Conservation (phyloP, 1,140 invertebrate species). For the Drosophila suzukii region DNA sequence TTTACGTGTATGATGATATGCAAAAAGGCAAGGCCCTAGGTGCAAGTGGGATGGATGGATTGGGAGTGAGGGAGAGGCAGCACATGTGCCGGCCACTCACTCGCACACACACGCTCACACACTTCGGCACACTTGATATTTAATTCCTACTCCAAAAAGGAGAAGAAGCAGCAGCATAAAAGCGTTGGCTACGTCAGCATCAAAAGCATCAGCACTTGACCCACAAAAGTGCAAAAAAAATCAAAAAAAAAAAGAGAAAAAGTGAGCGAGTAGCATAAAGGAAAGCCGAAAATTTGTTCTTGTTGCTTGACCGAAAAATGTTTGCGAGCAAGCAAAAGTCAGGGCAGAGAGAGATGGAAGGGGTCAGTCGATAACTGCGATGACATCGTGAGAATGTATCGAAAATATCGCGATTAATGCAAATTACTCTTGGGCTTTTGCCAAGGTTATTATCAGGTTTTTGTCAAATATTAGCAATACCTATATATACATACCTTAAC, state of each 20-base stretch:
- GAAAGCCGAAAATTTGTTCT: conserved; percentile 36
- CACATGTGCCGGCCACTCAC: conserved; percentile 52
- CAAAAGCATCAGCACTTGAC: conserved; percentile 74
- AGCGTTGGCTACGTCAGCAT: conserved; percentile 70
- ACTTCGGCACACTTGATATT: conserved; percentile 61
- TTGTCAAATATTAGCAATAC: too few relatives aligned
- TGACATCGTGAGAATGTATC: conserved; percentile 11
- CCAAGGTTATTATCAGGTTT: too few relatives aligned
- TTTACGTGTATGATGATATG: conserved; percentile 79
- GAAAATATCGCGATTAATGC: neutral
- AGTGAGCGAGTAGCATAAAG: conserved; percentile 31
- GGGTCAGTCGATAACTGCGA: conserved; percentile 6
- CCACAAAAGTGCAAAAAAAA: conserved; percentile 39
- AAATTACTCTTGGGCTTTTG: too few relatives aligned
- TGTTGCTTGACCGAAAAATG: conserved; percentile 57
- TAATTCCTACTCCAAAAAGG: conserved; percentile 76
- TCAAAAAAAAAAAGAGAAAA: conserved; percentile 18
- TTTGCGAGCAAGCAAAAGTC: conserved; percentile 53
- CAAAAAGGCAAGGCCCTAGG: conserved; percentile 60
- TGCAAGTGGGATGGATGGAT: conserved; percentile 4
- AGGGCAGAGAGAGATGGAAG: neutral
- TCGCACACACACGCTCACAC: conserved; percentile 19
- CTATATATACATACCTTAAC: too few relatives aligned
- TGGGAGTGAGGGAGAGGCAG: conserved; percentile 28
- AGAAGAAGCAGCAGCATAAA: conserved; percentile 48